Conservation (phyloP, 2,888 invertebrate species). For the Xestoiulus laeticollis region DNA sequence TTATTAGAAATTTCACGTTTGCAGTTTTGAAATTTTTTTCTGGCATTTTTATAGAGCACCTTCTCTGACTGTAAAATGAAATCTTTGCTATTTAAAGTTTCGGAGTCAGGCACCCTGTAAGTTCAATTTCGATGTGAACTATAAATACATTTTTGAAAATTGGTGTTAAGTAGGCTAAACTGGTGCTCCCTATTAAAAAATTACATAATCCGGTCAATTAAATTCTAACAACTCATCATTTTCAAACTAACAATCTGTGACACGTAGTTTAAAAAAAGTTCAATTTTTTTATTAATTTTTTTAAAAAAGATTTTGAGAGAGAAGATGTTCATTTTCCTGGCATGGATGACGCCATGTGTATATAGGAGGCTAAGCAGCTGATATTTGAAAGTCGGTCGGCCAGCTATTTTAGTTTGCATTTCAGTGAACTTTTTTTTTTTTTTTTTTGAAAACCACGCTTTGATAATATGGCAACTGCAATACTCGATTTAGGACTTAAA, state of each 20-base stretch:
- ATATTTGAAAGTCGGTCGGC: constrained; percentile 1
- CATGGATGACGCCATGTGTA: constrained; percentile 4
- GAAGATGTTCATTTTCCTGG: background rate
- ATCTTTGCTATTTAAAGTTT: no score
- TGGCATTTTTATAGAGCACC: no score
- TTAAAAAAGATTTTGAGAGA: background rate
- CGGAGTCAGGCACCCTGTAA: background rate
- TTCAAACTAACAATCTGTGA: background rate
- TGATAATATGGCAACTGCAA: background rate
- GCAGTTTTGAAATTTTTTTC: no score
- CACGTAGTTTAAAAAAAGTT: background rate
- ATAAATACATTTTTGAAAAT: constrained; percentile 27
- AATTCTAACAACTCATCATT: background rate
- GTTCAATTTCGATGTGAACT: background rate
- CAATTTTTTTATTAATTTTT: background rate
- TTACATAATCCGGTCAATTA: background rate
- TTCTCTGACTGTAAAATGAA: no score
- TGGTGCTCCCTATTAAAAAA: background rate
- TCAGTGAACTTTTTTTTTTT: background rate
- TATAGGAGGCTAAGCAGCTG: background rate
- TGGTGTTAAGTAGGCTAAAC: background rate
- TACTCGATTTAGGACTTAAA: constrained; percentile 7
- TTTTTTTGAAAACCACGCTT: constrained; percentile 13
- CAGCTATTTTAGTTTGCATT: constrained; percentile 22
- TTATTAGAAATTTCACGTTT: no score